Base-by-base conservation (phyloP, 2,888 invertebrate genomes). In the Syrphus vitripennis region DNA sequence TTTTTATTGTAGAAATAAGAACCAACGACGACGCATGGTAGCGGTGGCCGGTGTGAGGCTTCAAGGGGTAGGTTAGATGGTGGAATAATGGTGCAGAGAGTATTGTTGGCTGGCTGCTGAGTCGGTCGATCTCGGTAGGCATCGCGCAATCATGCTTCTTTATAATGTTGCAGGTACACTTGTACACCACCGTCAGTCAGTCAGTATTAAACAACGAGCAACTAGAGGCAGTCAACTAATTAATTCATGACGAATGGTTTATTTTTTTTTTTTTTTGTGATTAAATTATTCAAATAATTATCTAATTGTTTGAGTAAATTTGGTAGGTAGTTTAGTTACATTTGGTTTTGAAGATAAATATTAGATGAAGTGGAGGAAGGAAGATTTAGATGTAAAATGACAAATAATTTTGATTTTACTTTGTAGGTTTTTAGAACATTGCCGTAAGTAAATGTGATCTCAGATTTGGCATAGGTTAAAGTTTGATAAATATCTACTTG, bases 201-300 rank as follows among this genome's bases (percentile, higher is more conserved):
- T 4, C 12, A 26, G 14, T 9, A 55, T 57, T 34, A 12, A 21
- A 34, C 31, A 59, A 21, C 21, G 14, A 59, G 45, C 65, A 37
- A 19, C 45, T 83, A 75, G 74, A 83, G 70, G 55, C 70, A 83
- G 65, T 83, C 80, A 71, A 70, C 75, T 83, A 78, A 50, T 67
- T 67, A 72, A 79, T 70, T 61, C 24, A 50, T 7, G 14, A 26
- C 10, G 45, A 12, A 55, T 7, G 40, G 16, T 42, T 42, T 63
- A 42, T 42, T 63, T 26, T 42, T 26, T 24, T 14, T 31, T 5
- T 50, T 24, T 50, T 48, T 4, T 24, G 12, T 48, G 4, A 50
- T 26, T 63, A 26, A 14, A 50, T 42, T 42, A 63, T 63, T n/a
- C 10, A 24, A n/a, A 40, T 40, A 37, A 37, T 7, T 21, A 37